Conservation (phyloP, 1,140 invertebrate genomes). For the Cherax quadricarinatus region DNA sequence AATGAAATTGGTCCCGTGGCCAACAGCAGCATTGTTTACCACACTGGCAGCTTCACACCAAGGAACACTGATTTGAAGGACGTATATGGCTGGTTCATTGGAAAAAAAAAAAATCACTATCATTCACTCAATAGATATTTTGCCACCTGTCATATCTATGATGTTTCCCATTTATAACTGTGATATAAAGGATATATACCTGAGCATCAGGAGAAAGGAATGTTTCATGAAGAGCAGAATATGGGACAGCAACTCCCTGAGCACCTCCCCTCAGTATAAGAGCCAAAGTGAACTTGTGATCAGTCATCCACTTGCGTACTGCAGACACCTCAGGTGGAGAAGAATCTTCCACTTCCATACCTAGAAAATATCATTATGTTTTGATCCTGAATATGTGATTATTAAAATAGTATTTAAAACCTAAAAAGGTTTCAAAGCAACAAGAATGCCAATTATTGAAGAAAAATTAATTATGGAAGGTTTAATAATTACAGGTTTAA, state of each 20-base stretch:
- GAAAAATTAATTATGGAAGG: not conserved
- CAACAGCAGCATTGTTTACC: no score
- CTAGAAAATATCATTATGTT: not conserved
- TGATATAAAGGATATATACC: not conserved
- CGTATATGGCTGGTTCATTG: no score
- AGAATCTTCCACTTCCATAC: not conserved
- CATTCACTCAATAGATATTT: no score
- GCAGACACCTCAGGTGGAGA: constrained; percentile 35
- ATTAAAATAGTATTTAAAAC: not conserved
- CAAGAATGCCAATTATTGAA: not conserved
- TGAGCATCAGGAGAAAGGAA: constrained; percentile 22
- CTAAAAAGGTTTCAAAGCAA: not conserved
- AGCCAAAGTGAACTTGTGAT: constrained; percentile 45
- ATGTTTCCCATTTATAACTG: no score
- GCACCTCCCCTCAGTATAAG: constrained; percentile 40
- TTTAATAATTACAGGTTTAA: no score
- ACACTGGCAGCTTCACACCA: no score
- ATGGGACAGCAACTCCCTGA: constrained; percentile 47
- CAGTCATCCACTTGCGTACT: constrained; percentile 37
- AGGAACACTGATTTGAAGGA: no score
- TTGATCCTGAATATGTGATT: not conserved
- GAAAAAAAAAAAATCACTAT: no score
- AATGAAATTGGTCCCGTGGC: no score
- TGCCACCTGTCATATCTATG: no score
- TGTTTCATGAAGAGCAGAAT: not conserved